Evolutionary conservation across 2,888 invertebrate species (phyloP).

Genomic region (Vanessa cardui): DNA sequence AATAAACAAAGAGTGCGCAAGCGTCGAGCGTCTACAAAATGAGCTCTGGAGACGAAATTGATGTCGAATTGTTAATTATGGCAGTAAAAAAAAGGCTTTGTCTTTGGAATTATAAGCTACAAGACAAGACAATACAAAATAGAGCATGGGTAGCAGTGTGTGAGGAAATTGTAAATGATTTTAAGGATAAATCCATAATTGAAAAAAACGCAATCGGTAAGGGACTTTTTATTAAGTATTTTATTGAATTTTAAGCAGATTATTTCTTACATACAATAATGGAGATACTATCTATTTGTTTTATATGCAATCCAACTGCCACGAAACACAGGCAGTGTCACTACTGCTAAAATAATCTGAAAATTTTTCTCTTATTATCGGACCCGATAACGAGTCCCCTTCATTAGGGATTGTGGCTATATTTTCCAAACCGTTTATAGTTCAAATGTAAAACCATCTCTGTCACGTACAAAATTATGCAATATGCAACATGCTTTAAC

Average conservation of each 20-base stretch:
- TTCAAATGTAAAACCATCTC: slow-evolving; percentile 14
- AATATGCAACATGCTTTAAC: slow-evolving; percentile 20
- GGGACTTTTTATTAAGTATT: slow-evolving; percentile 9
- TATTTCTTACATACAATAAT: slow-evolving; percentile 10
- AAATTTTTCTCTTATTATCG: slow-evolving; percentile 10
- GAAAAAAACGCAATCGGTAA: slow-evolving; percentile 22
- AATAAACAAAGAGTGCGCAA: slow-evolving; percentile 15
- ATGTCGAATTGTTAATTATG: slow-evolving; percentile 19
- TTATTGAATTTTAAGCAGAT: slow-evolving; percentile 8
- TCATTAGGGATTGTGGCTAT: slow-evolving; percentile 8
- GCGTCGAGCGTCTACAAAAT: slow-evolving; percentile 14
- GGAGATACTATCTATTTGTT: slow-evolving; percentile 7
- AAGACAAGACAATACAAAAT: slow-evolving; percentile 18
- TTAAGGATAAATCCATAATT: slow-evolving; percentile 20
- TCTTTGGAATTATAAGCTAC: slow-evolving; percentile 20
- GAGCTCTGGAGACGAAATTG: slow-evolving; percentile 17
- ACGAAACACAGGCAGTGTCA: slow-evolving; percentile 3
- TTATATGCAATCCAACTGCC: slow-evolving; percentile 11
- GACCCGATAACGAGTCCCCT: slow-evolving; percentile 8
- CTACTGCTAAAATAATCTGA: slow-evolving; percentile 8
- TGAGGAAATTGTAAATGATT: slow-evolving; percentile 20
- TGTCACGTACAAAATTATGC: slow-evolving; percentile 21
- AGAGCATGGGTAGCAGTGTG: slow-evolving; percentile 9
- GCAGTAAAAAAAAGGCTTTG: slow-evolving; percentile 19
- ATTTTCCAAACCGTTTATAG: slow-evolving; percentile 16